A percentile compares a stretch with the other conserved stretches of the same genome.
phyloP scores from a whole-genome alignment of 2,797 vertebrate genomes.

The Emys orbicularis region DNA sequence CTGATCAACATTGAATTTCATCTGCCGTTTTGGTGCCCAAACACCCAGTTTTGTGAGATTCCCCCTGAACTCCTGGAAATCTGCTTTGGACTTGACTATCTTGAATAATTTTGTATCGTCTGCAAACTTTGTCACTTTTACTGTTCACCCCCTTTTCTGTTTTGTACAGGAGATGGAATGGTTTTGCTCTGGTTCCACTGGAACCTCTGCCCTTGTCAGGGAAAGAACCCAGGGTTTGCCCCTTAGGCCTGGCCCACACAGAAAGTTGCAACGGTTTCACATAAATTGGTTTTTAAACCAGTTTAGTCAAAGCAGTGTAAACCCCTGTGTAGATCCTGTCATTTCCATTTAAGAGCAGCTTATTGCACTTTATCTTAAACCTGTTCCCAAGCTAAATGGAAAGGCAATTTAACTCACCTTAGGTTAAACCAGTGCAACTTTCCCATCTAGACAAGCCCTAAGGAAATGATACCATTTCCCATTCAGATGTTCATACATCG shows the following conservation, averaged over 20 bases:
- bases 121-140: neutral
- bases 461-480: neutral
- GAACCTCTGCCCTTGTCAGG: conserved; percentile 54
- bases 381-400: neutral
- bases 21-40: neutral
- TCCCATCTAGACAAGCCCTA: neutral
- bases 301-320: neutral
- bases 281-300: conserved; percentile 52
- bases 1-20: neutral
- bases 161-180: conserved; percentile 13
- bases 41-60: neutral
- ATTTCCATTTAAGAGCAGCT: neutral
- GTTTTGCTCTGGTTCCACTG: conserved; percentile 19
- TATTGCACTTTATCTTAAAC: neutral
- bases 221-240: neutral
- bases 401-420: neutral
- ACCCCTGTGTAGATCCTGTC: neutral
- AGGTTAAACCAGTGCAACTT: neutral
- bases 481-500: neutral
- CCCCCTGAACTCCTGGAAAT: neutral
- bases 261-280: conserved; percentile 60
- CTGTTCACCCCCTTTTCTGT: neutral
- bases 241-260: neutral
- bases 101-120: neutral
- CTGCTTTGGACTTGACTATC: neutral